Evolutionary conservation across 23 tunicate genomes (phyloP).

Genomic region (Phallusia fumigata): DNA sequence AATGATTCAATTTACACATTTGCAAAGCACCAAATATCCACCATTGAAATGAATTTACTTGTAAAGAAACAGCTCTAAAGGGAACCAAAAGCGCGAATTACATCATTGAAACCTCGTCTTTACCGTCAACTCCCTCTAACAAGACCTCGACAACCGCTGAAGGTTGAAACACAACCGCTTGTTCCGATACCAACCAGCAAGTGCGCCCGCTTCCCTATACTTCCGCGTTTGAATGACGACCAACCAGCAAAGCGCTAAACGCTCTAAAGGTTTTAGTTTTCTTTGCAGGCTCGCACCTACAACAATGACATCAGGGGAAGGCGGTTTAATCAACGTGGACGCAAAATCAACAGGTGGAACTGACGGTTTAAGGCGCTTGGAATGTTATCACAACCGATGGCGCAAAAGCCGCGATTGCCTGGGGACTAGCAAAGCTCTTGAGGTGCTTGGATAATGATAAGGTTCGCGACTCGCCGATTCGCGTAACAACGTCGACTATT

Average conservation of each 20-base stretch:
- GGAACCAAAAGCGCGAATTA: too few species aligned
- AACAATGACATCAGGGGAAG: not conserved
- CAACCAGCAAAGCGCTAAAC: not conserved
- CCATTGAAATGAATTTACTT: too few species aligned
- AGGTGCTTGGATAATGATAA: not conserved
- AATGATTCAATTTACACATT: too few species aligned
- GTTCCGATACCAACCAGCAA: too few species aligned
- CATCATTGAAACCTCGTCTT: too few species aligned
- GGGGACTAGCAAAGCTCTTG: not conserved
- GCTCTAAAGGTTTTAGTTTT: not conserved
- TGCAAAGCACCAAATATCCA: too few species aligned
- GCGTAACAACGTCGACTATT: not conserved
- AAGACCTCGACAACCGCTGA: too few species aligned
- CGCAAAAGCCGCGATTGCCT: conserved; percentile 2
- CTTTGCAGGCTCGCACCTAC: not conserved
- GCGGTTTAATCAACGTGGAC: not conserved
- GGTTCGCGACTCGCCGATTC: not conserved
- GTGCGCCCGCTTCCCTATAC: too few species aligned
- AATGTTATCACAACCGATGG: conserved; percentile 5
- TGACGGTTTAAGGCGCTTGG: not conserved
- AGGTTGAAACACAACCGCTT: too few species aligned
- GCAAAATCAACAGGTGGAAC: not conserved
- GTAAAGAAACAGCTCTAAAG: too few species aligned
- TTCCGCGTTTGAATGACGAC: not conserved
- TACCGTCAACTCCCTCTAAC: too few species aligned